Evolutionary conservation across 2,113 vertebrate genomes (phyloP), one percentile per base, ranked within the genome.

Genomic region (Rhineura floridana): DNA sequence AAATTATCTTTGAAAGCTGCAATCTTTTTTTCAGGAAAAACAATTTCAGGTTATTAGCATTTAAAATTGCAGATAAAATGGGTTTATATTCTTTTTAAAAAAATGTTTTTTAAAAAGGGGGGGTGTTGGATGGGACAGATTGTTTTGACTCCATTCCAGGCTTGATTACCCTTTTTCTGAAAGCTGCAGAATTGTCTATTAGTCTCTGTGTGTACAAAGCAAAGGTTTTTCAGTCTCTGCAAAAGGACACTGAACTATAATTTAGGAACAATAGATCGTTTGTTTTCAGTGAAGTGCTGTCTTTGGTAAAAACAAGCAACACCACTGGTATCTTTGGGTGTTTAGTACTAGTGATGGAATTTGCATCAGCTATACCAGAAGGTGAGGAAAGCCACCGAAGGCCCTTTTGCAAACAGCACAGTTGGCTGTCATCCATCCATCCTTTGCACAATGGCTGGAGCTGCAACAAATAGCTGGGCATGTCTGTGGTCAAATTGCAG

Each of bases 161-260:
- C 42, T n/a, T 82, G 23, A 19, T 19, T 6, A 69, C 28, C 70
- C 13, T 3, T 28, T 75, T 87, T 36, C 82, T 8, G 4, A 28
- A 15, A 87, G 72, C 75, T 84, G 59, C 65, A 59, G 55, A 90
- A 90, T 86, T 91, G 88, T 89, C 86, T 65, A 42, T 88, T 79
- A 87, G 80, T 85, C 88, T 48, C 15, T 72, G 36, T 52, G 84
- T 90, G 89, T 23, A 80, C 84, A 83, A 87, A 42, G 46, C 48
- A 88, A 80, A 69, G 59, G 39, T 50, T 11, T 69, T 78, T 87
- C 48, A 80, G 76, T 25, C 15, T 70, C 48, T 39, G 1, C 5
- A 23, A 83, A 70, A 87, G 85, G 59, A 46, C 82, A 12, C 11
- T 36, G 46, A 84, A 90, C 59, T 65, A 44, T 82, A 28, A 82